phyloP scores from a whole-genome alignment of 2,888 invertebrate species.

The Diachrysia chrysitis region DNA sequence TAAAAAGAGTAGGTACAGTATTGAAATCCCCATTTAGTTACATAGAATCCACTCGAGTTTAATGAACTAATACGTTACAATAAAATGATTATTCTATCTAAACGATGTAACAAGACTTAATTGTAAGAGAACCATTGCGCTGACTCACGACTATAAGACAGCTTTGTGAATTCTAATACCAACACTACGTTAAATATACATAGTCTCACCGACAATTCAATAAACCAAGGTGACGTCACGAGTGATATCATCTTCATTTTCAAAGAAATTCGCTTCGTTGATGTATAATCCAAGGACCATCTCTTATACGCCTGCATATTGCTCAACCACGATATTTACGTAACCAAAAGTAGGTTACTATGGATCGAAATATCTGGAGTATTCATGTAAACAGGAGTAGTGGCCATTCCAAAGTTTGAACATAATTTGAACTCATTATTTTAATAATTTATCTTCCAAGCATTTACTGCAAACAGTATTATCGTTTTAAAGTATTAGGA shows the following conservation, averaged over 20 bases:
- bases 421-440: too few species aligned
- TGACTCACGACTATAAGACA: conserved; percentile 44
- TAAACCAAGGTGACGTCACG: conserved; percentile 51
- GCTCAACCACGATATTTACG: conserved; percentile 70
- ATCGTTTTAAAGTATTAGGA: too few species aligned
- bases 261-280: conserved; percentile 43
- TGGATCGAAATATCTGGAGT: conserved; percentile 52
- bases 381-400: conserved; percentile 14
- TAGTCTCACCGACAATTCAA: conserved; percentile 40
- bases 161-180: conserved; percentile 28
- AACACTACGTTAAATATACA: conserved; percentile 27
- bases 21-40: neutral
- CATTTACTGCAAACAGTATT: too few species aligned
- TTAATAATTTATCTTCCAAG: too few species aligned
- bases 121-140: conserved; percentile 21
- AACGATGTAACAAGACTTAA: conserved; percentile 42
- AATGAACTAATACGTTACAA: conserved; percentile 32
- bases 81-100: conserved; percentile 23
- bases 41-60: neutral
- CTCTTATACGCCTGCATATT: conserved; percentile 29
- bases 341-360: conserved; percentile 68
- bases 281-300: conserved; percentile 26
- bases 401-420: conserved; percentile 18
- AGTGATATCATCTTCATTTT: conserved; percentile 59
- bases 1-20: neutral